phyloP scores from a whole-genome alignment of 2,888 invertebrate species.

The Hesperia comma region DNA sequence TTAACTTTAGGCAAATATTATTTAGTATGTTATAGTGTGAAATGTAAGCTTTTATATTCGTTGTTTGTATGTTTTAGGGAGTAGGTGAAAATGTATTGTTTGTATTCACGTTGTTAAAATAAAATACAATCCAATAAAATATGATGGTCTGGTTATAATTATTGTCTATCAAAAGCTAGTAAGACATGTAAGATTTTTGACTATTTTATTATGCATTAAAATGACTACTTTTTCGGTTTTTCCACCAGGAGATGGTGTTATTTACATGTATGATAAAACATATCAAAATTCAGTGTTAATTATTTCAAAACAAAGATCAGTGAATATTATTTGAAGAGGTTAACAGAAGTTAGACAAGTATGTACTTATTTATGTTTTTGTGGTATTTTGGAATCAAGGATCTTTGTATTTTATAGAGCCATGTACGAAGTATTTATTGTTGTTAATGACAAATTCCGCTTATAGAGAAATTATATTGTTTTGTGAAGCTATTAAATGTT shows the following conservation, averaged over 20 bases:
- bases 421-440: neutral
- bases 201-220: too few species aligned
- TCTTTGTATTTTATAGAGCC: constrained; percentile 5
- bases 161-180: too few species aligned
- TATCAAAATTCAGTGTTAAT: too few species aligned
- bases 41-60: neutral
- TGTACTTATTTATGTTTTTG: neutral
- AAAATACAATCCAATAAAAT: too few species aligned
- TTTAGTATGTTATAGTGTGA: neutral
- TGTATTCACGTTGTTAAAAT: neutral
- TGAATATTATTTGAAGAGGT: neutral
- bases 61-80: constrained; percentile 3
- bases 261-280: too few species aligned
- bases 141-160: too few species aligned
- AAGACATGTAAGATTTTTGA: too few species aligned
- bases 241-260: too few species aligned
- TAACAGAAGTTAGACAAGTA: neutral
- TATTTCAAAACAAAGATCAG: too few species aligned
- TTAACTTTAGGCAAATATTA: too few species aligned
- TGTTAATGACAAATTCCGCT: neutral
- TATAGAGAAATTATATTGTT: neutral
- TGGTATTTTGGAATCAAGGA: constrained; percentile 1
- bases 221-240: too few species aligned
- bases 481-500: constrained; percentile 9
- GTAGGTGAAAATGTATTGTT: constrained; percentile 4